phyloP scores from a whole-genome alignment of 1,140 invertebrate species.

The Scaptomyza pallida region DNA sequence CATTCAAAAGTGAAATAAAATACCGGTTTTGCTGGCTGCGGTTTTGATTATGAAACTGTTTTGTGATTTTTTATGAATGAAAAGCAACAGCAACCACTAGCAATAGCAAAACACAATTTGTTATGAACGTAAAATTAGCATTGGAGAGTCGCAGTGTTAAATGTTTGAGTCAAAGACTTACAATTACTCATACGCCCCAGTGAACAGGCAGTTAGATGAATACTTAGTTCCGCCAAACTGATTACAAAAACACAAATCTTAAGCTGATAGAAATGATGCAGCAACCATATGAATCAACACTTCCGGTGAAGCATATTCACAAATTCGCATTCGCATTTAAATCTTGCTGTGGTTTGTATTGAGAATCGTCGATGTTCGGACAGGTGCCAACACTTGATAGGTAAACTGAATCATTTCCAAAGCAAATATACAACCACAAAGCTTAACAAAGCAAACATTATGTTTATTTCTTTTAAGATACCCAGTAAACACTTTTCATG shows the following conservation, averaged over 20 bases:
- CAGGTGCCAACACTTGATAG: conserved; percentile 6
- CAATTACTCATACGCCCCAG: conserved; percentile 69
- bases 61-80: conserved; percentile 71
- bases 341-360: conserved; percentile 23
- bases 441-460: conserved; percentile 21
- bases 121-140: conserved; percentile 58
- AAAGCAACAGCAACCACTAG: conserved; percentile 28
- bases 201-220: conserved; percentile 19
- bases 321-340: not conserved
- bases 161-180: conserved; percentile 19
- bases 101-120: conserved; percentile 11
- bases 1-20: conserved; percentile 63
- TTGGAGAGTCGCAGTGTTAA: conserved; percentile 31
- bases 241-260: conserved; percentile 49
- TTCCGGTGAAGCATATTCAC: conserved; percentile 26
- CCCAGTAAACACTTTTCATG: not conserved
- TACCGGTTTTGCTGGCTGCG: conserved; percentile 48
- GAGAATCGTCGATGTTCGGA: not conserved
- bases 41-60: conserved; percentile 66
- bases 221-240: conserved; percentile 52
- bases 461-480: conserved; percentile 21
- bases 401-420: conserved; percentile 59
- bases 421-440: conserved; percentile 26
- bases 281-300: conserved; percentile 59
- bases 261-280: conserved; percentile 18